Evolutionary conservation across 2,113 vertebrate species (phyloP), one percentile per base, ranked within the genome.

Genomic region (Semnopithecus entellus): DNA sequence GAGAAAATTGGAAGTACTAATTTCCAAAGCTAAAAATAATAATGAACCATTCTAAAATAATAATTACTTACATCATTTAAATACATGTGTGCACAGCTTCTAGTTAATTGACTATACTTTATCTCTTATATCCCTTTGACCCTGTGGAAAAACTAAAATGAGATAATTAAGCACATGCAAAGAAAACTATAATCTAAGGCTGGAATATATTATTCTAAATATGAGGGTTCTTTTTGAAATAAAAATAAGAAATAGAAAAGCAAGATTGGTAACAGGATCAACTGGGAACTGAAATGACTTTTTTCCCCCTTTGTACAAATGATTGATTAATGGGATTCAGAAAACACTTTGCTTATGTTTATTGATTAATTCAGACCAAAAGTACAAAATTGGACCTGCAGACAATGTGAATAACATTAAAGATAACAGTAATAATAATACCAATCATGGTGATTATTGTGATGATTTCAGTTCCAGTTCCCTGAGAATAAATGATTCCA

Each of bases 1-100:
- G 20, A 92, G 64, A 85, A 95, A 92, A 92, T 55, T 85, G 6
- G 85, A 95, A 82, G 30, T 9, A 85, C 27, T 88, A 68, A 85
- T 92, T 97, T 92, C 16, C 16, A 94, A 95, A 95, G 57, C 14
- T 55, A 83, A 96, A 96, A 95, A 90, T 95, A 18, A 97, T 72
- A 90, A 92, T 87, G 48, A 95, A 35, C 20, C 59, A 72, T 72
- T 96, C 32, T 88, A 57, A 94, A 96, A 79, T 96, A 93, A 80
- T 81, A 88, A 96, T 92, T 94, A 57, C 48, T 68, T n/a, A 35
- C 3, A 89, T 75, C 17, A 92, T 81, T 95, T 95, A 94, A 96
- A 80, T 93, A 87, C 48, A 80, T 75, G 23, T 64, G 16, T 72
- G 32, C 64, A 90, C 57, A 96, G 30, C 88, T 95, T 92, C 79